phyloP scores from a whole-genome alignment of 1,140 invertebrate species.

The Aphelinus atriplicis region DNA sequence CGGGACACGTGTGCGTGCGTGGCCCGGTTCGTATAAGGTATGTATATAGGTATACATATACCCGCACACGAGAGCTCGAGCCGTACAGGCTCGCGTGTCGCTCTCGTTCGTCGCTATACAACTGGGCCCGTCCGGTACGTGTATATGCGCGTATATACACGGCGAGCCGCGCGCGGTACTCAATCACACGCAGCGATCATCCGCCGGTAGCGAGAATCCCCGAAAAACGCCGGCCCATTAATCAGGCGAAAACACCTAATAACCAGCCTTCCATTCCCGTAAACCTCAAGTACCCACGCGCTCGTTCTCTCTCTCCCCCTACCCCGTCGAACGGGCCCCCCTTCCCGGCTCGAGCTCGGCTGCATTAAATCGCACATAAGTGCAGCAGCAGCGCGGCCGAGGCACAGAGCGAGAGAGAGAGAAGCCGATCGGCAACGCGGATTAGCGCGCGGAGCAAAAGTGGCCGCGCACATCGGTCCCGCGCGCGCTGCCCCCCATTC shows the following conservation, averaged over 20 bases:
- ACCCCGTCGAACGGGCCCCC: not conserved
- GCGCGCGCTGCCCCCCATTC: not conserved
- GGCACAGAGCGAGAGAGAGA: slow-evolving; percentile 22
- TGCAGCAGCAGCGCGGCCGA: slow-evolving; percentile 7
- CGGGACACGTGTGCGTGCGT: not conserved
- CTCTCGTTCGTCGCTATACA: not conserved
- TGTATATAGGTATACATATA: no score
- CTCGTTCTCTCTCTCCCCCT: not conserved
- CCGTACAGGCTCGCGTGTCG: not conserved
- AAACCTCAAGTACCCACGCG: slow-evolving; percentile 39
- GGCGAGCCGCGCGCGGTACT: not conserved
- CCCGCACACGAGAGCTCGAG: no score
- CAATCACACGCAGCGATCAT: slow-evolving; percentile 34
- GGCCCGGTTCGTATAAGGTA: no score
- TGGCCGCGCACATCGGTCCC: slow-evolving; percentile 16
- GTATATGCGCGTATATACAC: no score
- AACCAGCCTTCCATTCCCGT: slow-evolving; percentile 41
- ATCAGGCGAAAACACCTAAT: slow-evolving; percentile 42
- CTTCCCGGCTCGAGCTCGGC: not conserved
- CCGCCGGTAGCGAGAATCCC: slow-evolving; percentile 35
- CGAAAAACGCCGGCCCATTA: slow-evolving; percentile 37
- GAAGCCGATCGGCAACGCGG: slow-evolving; percentile 40
- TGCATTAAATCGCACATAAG: slow-evolving; percentile 31
- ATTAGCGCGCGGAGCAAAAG: slow-evolving; percentile 33
- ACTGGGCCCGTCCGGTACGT: not conserved